Evolutionary conservation across 2,113 vertebrate genomes (phyloP), one percentile per base, ranked within the genome.

Genomic region (Tyrannus savana): DNA sequence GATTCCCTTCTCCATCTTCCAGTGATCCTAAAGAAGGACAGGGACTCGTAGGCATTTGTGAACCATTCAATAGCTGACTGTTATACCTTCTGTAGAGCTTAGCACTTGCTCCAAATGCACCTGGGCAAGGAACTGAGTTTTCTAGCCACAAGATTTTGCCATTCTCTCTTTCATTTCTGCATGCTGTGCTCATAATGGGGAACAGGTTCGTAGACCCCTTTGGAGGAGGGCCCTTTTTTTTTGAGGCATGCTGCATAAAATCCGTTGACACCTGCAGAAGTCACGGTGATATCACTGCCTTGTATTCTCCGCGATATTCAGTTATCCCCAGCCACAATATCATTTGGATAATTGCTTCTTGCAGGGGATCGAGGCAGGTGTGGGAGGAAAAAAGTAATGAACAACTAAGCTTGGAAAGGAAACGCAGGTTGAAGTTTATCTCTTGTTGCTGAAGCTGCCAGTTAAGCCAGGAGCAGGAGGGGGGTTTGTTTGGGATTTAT

Each of bases 311-410:
- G n/a, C n/a, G 84, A 41, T 94, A 60, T 87, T 89, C 90, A 58
- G 28, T 82, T 79, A 91, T 91, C 87, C 81, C 46, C 81, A 73
- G 81, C 37, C 87, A 79, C 62, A 76, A 31, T 52, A 93, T 94
- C 69, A 89, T 89, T 92, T 87, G 77, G 77, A 69, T 93, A 93
- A 95, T 84, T 93, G 87, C 84, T 89, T 94, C 87, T 96, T 94
- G 77, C 69, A 85, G 87, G 84, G 84, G 74, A 91, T 64, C 2
- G 50, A 89, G 89, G 72, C 69, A 91, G 77, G 93, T 63, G 19
- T 67, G 73, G 60, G 73, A 35, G 13, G 8, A 33, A 62, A 47
- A 94, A 71, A 63, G 39, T 72, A 77, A 42, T 47, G 68, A 96
- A 94, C 63, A 53, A 59, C 52, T 63, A 72, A 89, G 84, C 84